Evolutionary conservation across 2,113 vertebrate species (phyloP), one percentile per base, ranked within the genome.

Genomic region (Myotis davidii): DNA sequence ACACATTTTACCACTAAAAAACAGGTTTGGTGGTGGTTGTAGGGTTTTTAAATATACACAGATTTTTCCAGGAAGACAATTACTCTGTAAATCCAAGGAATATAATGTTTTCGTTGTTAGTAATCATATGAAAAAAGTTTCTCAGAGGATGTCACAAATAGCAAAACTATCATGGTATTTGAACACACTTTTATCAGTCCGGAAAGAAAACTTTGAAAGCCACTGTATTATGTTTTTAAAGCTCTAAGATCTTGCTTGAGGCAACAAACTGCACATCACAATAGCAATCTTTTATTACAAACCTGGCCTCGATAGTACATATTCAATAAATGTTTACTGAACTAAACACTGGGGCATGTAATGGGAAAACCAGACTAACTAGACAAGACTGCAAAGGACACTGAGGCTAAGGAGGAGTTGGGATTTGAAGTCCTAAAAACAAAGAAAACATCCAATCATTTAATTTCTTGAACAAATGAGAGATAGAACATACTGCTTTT

Each of bases 141-240:
- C 42, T 72, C 73, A 74, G 48, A 88, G 83, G 56, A 91, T 59
- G 27, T 91, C 74, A 82, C 29, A 45, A 89, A 69, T 12, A 77
- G 61, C 32, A 88, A 94, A 95, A 79, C n/a, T 77, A 91, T 56
- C 6, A 42, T 74, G 45, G 13, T 78, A 93, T 84, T 52, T 78
- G 34, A 65, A 8, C 13, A 59, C 17, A 79, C n/a, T 94, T 93
- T 91, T 74, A 79, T 54, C 72, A 83, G 48, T 90, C 23, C 3
- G 2, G 16, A 73, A 93, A 70, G 87, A 67, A 81, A 73, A 52
- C 52, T 85, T 1, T 77, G 56, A 90, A 91, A 87, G 37, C 27
- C 82, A 61, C 50, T 29, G 4, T 39, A 37, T 10, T 45, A 21
- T 65, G 84, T 37, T 94, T 78, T 88, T 17, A 59, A 3, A 79